These are phyloP conservation scores for Anarrhichthys ocellatus DNA, from an alignment of 2,113 vertebrate genomes.

Conservation along the genomic window DNA sequence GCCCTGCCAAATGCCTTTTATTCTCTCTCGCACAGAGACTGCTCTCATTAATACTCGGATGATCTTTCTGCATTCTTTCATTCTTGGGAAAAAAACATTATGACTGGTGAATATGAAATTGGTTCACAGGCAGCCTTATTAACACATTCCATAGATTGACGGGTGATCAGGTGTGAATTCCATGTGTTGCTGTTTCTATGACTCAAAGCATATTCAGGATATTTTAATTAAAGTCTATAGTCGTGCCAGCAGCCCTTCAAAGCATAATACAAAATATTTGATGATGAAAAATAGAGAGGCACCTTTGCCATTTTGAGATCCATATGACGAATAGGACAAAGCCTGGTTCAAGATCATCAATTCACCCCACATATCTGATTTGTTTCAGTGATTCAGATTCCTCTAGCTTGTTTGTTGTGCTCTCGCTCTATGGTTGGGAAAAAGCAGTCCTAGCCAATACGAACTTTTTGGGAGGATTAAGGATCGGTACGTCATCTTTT, in stretches of 20 bases:
- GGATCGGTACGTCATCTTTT: background rate
- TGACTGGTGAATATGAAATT: background rate
- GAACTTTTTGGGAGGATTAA: background rate
- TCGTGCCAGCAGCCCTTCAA: no score
- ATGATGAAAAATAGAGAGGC: background rate
- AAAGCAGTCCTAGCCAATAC: background rate
- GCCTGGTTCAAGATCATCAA: background rate
- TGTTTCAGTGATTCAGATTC: background rate
- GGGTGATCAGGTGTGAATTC: slow-evolving; percentile 18
- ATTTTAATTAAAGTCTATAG: background rate
- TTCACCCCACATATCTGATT: background rate
- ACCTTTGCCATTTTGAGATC: background rate
- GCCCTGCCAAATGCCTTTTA: background rate
- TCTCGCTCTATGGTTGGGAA: background rate
- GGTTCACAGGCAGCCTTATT: background rate
- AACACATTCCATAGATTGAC: background rate
- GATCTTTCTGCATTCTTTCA: background rate
- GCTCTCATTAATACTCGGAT: background rate
- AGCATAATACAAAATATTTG: background rate
- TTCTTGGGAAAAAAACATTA: background rate
- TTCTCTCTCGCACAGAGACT: background rate
- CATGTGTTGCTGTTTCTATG: slow-evolving; percentile 3
- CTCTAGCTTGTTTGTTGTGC: background rate
- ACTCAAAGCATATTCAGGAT: background rate
- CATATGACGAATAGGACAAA: background rate